These are phyloP conservation scores for Coregonus clupeaformis DNA, from an alignment of 2,113 vertebrate species.

Conservation along the genomic window DNA sequence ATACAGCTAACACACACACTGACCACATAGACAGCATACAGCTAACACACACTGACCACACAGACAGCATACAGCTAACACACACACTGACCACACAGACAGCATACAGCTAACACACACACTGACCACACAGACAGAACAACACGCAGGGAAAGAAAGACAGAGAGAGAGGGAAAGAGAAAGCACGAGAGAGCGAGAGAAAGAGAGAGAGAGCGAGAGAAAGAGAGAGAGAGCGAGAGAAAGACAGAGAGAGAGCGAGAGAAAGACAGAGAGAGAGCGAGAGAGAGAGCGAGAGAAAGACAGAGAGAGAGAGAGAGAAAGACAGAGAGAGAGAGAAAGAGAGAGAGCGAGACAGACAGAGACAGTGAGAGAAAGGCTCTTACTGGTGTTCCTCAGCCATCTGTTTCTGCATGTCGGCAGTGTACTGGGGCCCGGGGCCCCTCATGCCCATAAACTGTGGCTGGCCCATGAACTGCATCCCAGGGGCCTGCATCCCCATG, in stretches of 20 bases:
- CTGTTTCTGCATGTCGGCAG: conserved; percentile 92
- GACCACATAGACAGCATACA: conserved; percentile 4
- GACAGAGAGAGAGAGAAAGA: not conserved
- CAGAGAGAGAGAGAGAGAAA: not conserved
- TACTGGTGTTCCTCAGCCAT: conserved; percentile 98
- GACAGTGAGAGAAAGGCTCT: conserved; percentile 57
- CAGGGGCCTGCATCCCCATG: conserved; percentile 84
- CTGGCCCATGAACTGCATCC: conserved; percentile 90
- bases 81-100: too few species aligned
- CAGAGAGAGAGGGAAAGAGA: not conserved
- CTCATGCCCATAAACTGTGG: conserved; percentile 89
- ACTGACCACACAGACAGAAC: not conserved
- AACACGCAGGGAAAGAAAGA: not conserved
- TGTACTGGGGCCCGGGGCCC: conserved; percentile 83
- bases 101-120: not conserved
- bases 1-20: too few species aligned
- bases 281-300: not conserved
- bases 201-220: not conserved
- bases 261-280: not conserved
- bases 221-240: not conserved
- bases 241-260: not conserved
- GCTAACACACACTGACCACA: too few species aligned
- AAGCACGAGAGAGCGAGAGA: not conserved
- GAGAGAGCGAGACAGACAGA: not conserved
- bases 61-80: conserved; percentile 1